Evolutionary conservation across 2,888 invertebrate species (phyloP).

Genomic region (Antitype chi): DNA sequence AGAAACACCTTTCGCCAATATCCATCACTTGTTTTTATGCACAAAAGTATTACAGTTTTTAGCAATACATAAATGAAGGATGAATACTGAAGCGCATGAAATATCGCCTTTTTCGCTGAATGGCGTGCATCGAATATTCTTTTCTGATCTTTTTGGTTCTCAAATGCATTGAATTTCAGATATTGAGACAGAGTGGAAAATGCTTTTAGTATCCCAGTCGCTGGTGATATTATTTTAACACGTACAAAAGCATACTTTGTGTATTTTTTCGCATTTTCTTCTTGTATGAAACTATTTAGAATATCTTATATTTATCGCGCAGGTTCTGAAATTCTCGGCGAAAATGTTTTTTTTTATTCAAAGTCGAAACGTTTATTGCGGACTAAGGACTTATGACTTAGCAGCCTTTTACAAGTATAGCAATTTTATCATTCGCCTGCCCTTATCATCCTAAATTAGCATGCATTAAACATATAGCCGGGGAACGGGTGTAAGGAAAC

Average conservation of each 20-base stretch:
- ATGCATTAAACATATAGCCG: too few species aligned
- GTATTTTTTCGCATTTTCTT: background rate
- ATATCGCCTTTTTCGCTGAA: constrained; percentile 8
- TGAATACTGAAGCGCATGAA: constrained; percentile 7
- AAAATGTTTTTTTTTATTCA: background rate
- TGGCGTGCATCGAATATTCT: constrained; percentile 12
- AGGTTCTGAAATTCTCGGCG: background rate
- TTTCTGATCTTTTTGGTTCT: constrained; percentile 24
- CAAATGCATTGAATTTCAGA: constrained; percentile 35
- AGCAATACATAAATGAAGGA: background rate
- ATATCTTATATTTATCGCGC: background rate
- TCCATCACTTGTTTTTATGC: background rate
- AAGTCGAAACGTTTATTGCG: too few species aligned
- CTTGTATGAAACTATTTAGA: background rate
- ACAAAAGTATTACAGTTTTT: too few species aligned
- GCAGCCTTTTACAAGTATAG: too few species aligned
- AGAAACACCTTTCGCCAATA: background rate
- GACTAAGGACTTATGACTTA: too few species aligned
- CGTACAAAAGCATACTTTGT: background rate
- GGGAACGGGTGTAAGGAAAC: too few species aligned
- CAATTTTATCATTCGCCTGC: too few species aligned
- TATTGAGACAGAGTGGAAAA: constrained; percentile 41
- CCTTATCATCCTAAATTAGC: too few species aligned
- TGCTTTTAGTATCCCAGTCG: constrained; percentile 39
- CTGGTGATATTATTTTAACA: constrained; percentile 37